phyloP scores from a whole-genome alignment of 2,888 invertebrate species.

The Stenchaetothrips biformis region DNA sequence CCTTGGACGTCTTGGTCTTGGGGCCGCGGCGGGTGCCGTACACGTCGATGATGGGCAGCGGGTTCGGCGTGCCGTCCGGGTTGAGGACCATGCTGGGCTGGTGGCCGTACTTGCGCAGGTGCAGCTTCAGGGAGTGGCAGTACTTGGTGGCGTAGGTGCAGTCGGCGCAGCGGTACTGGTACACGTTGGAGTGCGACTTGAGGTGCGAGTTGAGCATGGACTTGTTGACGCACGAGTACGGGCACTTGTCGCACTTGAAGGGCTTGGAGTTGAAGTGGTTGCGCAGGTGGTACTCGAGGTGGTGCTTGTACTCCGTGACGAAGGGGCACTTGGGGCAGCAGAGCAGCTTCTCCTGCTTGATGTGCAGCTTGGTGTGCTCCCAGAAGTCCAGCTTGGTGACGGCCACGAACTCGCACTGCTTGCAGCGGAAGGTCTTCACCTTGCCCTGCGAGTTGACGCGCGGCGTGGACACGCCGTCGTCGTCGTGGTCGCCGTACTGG shows the following conservation, averaged over 20 bases:
- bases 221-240: constrained; percentile 91
- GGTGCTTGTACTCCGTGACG: constrained; percentile 98
- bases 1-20: constrained; percentile 53
- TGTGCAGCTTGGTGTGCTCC: constrained; percentile 86
- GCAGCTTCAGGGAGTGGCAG: constrained; percentile 93
- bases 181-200: constrained; percentile 89
- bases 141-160: constrained; percentile 97
- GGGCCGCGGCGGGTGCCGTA: constrained; percentile 87
- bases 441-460: constrained; percentile 74
- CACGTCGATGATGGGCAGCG: constrained; percentile 80
- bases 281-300: constrained; percentile 91
- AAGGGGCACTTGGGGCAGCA: constrained; percentile 91
- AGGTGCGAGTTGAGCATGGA: constrained; percentile 98
- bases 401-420: constrained; percentile 51
- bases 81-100: constrained; percentile 83
- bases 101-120: constrained; percentile 87
- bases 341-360: constrained; percentile 86
- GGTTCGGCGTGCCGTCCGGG: constrained; percentile 83
- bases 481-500: constrained; percentile 48
- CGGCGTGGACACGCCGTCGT: constrained; percentile 57
- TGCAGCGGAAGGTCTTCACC: constrained; percentile 46
- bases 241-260: constrained; percentile 85
- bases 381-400: constrained; percentile 89
- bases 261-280: constrained; percentile 95
- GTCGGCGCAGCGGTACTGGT: constrained; percentile 87